Base-by-base conservation (phyloP, 92 coral and sea anemone species). In the Metridium senile region DNA sequence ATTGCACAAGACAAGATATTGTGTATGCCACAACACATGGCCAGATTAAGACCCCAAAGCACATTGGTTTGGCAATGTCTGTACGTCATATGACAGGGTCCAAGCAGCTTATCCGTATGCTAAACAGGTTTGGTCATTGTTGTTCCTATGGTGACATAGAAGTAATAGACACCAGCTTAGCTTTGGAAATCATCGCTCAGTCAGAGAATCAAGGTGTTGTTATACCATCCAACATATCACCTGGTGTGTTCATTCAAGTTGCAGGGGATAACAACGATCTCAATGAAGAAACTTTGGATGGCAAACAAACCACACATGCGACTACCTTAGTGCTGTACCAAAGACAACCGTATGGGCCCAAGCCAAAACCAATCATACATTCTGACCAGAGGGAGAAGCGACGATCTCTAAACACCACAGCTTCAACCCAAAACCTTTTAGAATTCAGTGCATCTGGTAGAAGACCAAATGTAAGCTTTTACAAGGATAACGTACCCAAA, bases 221-320 rank as follows among this genome's bases (percentile, higher is more conserved):
- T 3, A 46, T 71, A 1, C 94, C 91, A 32, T 74, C 91, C 17
- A 87, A 87, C 29, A 83, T 83, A 17, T 25, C 57, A 16, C 84
- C 95, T 31, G 95, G 91, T 0, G 49, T 33, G 20, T 90, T 90
- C 27, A 62, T 86, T 0, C 91, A 90, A 46, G 76, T 74, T 3
- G 90, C 88, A 0, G 77, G 70, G 20, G 88, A 89, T 54, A 89
- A 81, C 78, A 85, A 86, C 45, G 90, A 86, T 33, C 2, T 89
- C 21, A 86, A 78, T 29, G 90, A 82, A 70, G 88, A 89, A 49
- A 89, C 90, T 19, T 66, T 89, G 0, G 94, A 89, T 71, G 90
- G 93, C 2, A 85, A 81, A 46, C 65, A 82, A 18, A 89, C 93
- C 33, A 90, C 85, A 11, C 86, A 85, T 58, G 90, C 90, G 56